Conservation (phyloP, 2,113 vertebrate genomes). For the Sinocyclocheilus maitianheensis region DNA sequence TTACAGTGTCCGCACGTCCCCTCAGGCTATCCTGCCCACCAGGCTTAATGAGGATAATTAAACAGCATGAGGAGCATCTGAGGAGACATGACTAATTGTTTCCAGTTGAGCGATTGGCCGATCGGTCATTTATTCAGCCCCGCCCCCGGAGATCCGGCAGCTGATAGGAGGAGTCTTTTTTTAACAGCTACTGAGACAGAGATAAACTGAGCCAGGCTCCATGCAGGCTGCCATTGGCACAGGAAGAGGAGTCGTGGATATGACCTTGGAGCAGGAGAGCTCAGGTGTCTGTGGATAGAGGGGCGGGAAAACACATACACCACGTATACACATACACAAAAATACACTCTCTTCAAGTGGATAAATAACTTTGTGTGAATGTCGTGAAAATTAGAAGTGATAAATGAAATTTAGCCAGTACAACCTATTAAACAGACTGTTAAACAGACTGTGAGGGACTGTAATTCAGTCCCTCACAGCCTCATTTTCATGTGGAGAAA, state of each 20-base stretch:
- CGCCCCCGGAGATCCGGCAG: constrained; percentile 34
- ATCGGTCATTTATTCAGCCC: constrained; percentile 45
- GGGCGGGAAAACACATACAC: background rate
- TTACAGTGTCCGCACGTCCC: background rate
- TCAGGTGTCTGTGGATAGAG: constrained; percentile 49
- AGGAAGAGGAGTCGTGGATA: constrained; percentile 38
- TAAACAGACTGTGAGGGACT: too few species aligned
- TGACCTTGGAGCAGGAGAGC: constrained; percentile 56
- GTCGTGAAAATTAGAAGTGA: background rate
- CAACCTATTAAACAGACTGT: background rate
- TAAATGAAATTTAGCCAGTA: background rate
- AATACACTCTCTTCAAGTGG: constrained; percentile 19
- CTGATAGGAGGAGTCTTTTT: constrained; percentile 52
- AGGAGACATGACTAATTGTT: constrained; percentile 60
- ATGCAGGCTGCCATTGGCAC: constrained; percentile 51
- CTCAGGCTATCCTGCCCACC: constrained; percentile 49
- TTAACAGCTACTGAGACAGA: constrained; percentile 44
- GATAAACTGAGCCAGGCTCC: constrained; percentile 57
- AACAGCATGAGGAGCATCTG: constrained; percentile 39
- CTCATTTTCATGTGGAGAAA: background rate
- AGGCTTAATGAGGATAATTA: constrained; percentile 58
- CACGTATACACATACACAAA: background rate
- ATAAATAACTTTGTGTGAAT: background rate
- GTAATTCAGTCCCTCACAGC: background rate
- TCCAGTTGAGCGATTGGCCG: constrained; percentile 42